A percentile compares a stretch with the other conserved stretches of the same genome.
Evolutionary conservation across 1,140 invertebrate species (phyloP).

Genomic region (Drosophila ercepeae): DNA sequence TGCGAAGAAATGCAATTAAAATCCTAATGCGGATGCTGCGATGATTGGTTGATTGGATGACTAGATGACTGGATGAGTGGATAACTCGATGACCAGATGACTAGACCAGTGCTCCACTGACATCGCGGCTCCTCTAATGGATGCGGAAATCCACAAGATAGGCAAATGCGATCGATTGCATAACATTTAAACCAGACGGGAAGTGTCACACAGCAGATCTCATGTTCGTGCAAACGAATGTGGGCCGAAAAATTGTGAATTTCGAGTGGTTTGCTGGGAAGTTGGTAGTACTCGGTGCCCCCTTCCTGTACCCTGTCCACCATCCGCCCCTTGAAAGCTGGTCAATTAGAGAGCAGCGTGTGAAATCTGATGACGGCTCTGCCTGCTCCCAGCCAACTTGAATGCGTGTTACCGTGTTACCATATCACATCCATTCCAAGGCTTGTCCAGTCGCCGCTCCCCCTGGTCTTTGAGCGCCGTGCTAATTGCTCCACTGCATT

Average conservation of each 20-base stretch:
- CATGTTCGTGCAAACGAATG: conserved; percentile 24
- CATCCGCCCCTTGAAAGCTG: conserved; percentile 1
- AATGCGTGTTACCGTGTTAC: conserved; percentile 74
- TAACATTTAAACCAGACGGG: conserved; percentile 53
- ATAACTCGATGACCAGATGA: not conserved
- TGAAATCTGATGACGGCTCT: conserved; percentile 56
- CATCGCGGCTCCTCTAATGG: conserved; percentile 17
- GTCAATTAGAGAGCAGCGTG: conserved; percentile 63
- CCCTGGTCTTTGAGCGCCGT: not conserved
- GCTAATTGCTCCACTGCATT: conserved; percentile 67
- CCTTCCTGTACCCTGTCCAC: too few species aligned
- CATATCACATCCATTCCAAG: conserved; percentile 48
- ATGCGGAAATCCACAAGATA: conserved; percentile 46
- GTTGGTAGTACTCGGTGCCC: not conserved
- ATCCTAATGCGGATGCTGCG: conserved; percentile 33
- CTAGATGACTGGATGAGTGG: not conserved
- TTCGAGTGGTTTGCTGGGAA: conserved; percentile 16
- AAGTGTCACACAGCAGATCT: conserved; percentile 58
- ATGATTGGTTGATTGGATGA: not conserved
- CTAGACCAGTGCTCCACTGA: conserved; percentile 1
- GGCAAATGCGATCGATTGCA: conserved; percentile 37
- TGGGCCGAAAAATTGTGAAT: conserved; percentile 45
- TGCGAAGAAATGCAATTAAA: conserved; percentile 55
- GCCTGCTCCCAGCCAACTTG: conserved; percentile 38
- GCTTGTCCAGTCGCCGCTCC: conserved; percentile 24